Evolutionary conservation across 2,888 invertebrate genomes (phyloP), one percentile per base, ranked within the genome.

Genomic region (Nysson spinosus): DNA sequence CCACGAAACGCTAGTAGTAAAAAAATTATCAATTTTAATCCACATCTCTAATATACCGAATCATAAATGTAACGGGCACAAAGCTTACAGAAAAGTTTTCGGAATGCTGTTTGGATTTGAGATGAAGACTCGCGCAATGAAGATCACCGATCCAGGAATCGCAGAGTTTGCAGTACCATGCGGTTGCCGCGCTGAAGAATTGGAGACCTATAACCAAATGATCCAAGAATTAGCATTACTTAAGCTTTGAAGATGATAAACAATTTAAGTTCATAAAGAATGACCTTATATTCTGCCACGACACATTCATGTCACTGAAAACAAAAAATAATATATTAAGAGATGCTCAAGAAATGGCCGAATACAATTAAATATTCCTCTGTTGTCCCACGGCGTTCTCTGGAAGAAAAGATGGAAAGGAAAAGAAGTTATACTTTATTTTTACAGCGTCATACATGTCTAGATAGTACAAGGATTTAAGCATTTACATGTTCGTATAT

Each of bases 161-260:
- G 82, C 96, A 96, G 66, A 96, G 89, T 85, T 95, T 95, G 89
- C 96, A 96, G 88, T 94, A 96, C 96, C 96, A 96, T 22, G 95
- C 93, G 4, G 94, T 93, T 0, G 95, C 93, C 1, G 96, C 94
- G 75, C 94, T 93, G 88, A 96, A 94, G 89, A 96, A 96, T 85
- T 96, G 95, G 64, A 96, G 89, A 28, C 96, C 96, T 94, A 86
- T 49, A 88, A 87, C 76, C 77, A 80, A 81, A 85, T 81, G 74
- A 51, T 49, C 39, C 6, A 34, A 12, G 43, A 69, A 60, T 78
- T 77, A 76, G 66, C 70, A 79, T 75, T 65, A 71, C 67, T 74
- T 73, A 69, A 75, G 70, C 75, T 75, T 78, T 66, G 69, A 77
- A 75, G 39, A 58, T 49, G 69, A 65, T 75, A 71, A 78, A 62